These are phyloP conservation scores for Acanthopleura granulata DNA, from an alignment of 2,888 invertebrate species.

Conservation along the genomic window DNA sequence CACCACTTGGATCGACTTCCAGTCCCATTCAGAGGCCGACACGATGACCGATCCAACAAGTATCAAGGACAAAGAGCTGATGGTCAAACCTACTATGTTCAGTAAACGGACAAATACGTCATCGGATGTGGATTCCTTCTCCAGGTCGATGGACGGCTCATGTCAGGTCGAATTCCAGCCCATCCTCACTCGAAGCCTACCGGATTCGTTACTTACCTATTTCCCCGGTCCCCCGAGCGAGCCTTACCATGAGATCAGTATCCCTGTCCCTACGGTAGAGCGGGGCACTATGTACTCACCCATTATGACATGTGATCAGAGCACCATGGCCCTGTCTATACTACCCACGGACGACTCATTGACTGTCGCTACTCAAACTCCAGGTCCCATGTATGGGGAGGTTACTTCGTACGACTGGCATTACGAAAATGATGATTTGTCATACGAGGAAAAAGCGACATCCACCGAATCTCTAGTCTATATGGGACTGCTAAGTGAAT, in stretches of 20 bases:
- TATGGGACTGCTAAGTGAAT: conserved; percentile 57
- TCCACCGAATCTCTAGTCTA: conserved; percentile 60
- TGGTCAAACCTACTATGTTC: conserved; percentile 1
- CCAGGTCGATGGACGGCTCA: neutral
- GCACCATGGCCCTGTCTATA: conserved; percentile 50
- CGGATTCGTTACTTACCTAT: conserved; percentile 1
- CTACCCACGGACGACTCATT: neutral
- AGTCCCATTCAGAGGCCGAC: neutral
- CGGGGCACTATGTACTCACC: conserved; percentile 33
- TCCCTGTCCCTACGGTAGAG: neutral
- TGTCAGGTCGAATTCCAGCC: neutral
- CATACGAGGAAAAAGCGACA: conserved; percentile 49
- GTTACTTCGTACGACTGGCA: neutral
- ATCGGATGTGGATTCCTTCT: neutral
- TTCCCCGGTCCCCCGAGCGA: neutral
- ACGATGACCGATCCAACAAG: conserved; percentile 6
- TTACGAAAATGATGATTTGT: neutral
- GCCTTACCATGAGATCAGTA: neutral
- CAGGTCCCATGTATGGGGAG: neutral
- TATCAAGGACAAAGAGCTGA: neutral
- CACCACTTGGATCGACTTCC: conserved; percentile 47
- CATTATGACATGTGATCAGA: conserved; percentile 40
- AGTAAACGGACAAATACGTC: conserved; percentile 9
- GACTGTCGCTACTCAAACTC: conserved; percentile 5
- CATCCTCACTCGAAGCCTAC: neutral